Percentiles rank a stretch among this genome's conserved stretches.
These are phyloP conservation scores for Harpalus rubripes DNA, from an alignment of 2,888 invertebrate genomes.

Conservation along the genomic window DNA sequence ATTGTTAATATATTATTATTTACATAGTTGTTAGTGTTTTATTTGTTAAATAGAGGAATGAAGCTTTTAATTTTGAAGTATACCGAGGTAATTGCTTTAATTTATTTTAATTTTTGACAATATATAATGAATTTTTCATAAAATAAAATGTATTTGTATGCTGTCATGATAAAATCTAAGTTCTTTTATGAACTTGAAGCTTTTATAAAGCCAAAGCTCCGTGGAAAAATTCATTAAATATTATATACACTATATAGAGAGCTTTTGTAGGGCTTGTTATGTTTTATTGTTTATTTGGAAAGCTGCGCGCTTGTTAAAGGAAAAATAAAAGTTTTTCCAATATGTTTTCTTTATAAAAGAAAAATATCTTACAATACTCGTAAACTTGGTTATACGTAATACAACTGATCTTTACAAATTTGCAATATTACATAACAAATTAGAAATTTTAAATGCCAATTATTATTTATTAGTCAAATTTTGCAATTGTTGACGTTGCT, in stretches of 20 bases:
- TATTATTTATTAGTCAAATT: neutral
- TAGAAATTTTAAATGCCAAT: conserved; percentile 14
- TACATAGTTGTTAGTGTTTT: too few relatives aligned
- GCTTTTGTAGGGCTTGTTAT: neutral
- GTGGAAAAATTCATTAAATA: neutral
- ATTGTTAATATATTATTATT: too few relatives aligned
- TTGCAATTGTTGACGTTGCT: neutral
- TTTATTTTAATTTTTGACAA: too few relatives aligned
- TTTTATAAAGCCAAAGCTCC: neutral
- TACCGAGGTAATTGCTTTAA: too few relatives aligned
- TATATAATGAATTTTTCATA: too few relatives aligned
- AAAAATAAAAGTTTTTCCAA: neutral
- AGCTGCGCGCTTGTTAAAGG: neutral
- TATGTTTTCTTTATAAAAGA: neutral
- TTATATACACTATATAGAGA: neutral
- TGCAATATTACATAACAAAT: conserved; percentile 5
- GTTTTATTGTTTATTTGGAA: neutral
- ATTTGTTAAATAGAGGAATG: too few relatives aligned
- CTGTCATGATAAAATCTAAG: too few relatives aligned
- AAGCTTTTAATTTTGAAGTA: too few relatives aligned
- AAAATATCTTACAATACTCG: neutral
- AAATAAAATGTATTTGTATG: too few relatives aligned
- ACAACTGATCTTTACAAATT: neutral
- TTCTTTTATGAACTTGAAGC: too few relatives aligned
- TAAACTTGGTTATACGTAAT: neutral